Evolutionary conservation across 2,888 invertebrate genomes (phyloP).

Genomic region (Clusia tigrina): DNA sequence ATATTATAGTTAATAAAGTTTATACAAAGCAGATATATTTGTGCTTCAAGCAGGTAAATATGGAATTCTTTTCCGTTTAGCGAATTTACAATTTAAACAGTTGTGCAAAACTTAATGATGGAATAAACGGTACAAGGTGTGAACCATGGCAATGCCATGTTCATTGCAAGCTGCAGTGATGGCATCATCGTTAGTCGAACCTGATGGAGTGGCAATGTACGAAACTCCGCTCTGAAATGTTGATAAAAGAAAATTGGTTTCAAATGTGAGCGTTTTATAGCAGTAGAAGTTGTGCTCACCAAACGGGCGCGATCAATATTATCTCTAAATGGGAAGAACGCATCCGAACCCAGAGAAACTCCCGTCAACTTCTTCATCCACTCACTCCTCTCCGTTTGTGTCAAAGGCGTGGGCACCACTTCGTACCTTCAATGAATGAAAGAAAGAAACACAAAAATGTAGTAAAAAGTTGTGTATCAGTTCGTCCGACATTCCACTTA

Average conservation of each 20-base stretch:
- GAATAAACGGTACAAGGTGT: slow-evolving; percentile 91
- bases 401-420: slow-evolving; percentile 75
- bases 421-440: slow-evolving; percentile 51
- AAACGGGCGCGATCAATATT: slow-evolving; percentile 92
- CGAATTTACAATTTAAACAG: background rate
- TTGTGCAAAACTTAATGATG: slow-evolving; percentile 74
- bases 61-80: background rate
- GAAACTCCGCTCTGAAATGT: slow-evolving; percentile 96
- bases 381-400: slow-evolving; percentile 71
- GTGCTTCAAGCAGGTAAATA: slow-evolving; percentile 2
- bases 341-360: slow-evolving; percentile 92
- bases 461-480: background rate
- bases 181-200: slow-evolving; percentile 91
- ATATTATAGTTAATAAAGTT: background rate
- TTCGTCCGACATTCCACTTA: slow-evolving; percentile 67
- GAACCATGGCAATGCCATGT: slow-evolving; percentile 84
- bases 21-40: background rate
- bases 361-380: slow-evolving; percentile 78
- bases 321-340: slow-evolving; percentile 98
- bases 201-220: slow-evolving; percentile 92
- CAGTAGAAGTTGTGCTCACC: slow-evolving; percentile 70
- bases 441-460: slow-evolving; percentile 9
- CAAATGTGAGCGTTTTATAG: background rate
- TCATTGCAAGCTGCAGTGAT: slow-evolving; percentile 93
- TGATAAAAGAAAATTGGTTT: no score